Base-by-base conservation (phyloP, 1,140 invertebrate genomes). In the Potamilus streckersoni region DNA sequence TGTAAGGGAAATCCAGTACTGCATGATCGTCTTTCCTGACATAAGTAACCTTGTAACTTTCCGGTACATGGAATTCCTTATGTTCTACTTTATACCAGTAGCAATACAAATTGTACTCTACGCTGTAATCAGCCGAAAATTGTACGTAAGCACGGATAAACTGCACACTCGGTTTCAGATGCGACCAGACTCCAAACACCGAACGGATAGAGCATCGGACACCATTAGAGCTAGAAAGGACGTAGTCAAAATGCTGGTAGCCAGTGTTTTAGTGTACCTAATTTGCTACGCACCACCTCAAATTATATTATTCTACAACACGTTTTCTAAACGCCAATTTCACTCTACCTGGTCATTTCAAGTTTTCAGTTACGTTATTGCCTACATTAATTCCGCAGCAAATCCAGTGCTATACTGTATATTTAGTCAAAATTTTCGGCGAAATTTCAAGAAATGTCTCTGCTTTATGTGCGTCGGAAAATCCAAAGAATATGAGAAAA, bases 331-430 rank as follows among this genome's bases (percentile, higher is more conserved):
- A 0, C 83, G 74, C 0, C 80, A 62, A 0, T 89, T 90, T 73
- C 83, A 86, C 15, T 77, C 82, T 19, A 89, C 83, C n/a, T 90
- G 89, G 89, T 79, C 80, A 2, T 85, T 87, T 62, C 71, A 81
- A 4, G 87, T 89, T 14, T 86, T 89, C 73, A 80, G 86, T 14
- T 88, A 84, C 59, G 84, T 87, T 3, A 83, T 90, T 70, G 85
- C 85, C 12, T 89, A 88, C 72, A 80, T 87, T 2, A 89, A 90
- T 61, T 90, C 89, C 0, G 89, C 89, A 17, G 87, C 87, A 55
- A 91, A 91, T 80, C 90, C 90, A 15, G 80, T 91, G 14, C 82
- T 91, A 2, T 91, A 91, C 71, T 86, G 88, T 70, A 87, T 91
- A 63, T 91, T 90, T 76, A 89, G 89, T 74, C 86, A 89, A 65